These are phyloP conservation scores for Drosophila leontia DNA, from an alignment of 1,140 invertebrate species.

Conservation along the genomic window DNA sequence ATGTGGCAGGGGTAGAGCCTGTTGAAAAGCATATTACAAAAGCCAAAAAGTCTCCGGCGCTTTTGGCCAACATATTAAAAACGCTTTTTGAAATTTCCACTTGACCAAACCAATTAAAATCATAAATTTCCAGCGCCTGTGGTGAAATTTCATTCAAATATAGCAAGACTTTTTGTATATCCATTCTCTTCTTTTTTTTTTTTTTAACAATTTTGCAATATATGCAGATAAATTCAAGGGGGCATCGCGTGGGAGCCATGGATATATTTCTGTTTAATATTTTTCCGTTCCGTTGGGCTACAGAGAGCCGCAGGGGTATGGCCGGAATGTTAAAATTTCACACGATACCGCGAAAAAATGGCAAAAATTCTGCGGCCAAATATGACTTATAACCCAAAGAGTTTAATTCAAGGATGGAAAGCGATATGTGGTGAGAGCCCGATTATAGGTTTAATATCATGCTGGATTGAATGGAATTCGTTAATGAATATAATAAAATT, in stretches of 20 bases:
- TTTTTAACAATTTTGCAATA: conserved; percentile 38
- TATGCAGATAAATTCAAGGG: conserved; percentile 44
- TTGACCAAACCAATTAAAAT: conserved; percentile 82
- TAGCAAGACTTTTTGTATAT: conserved; percentile 47
- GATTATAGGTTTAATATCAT: conserved; percentile 6
- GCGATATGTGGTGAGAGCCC: background rate
- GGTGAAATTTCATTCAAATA: conserved; percentile 73
- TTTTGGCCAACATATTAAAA: conserved; percentile 62
- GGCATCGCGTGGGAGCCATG: conserved; percentile 7
- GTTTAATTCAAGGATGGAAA: conserved; percentile 19
- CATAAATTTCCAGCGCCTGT: conserved; percentile 73
- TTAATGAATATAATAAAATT: background rate
- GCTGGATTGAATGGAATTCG: background rate
- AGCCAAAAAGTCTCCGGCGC: conserved; percentile 43
- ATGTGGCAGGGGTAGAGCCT: conserved; percentile 3
- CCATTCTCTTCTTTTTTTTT: background rate
- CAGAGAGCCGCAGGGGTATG: conserved; percentile 12
- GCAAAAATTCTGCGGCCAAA: conserved; percentile 24
- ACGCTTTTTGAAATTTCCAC: conserved; percentile 72
- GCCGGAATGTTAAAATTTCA: conserved; percentile 52
- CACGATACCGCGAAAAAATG: conserved; percentile 47
- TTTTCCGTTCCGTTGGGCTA: conserved; percentile 41
- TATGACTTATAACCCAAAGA: conserved; percentile 19
- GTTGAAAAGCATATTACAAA: conserved; percentile 54
- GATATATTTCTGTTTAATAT: conserved; percentile 61